Evolutionary conservation across 2,888 invertebrate genomes (phyloP), one percentile per base, ranked within the genome.

Genomic region (Zele albiditarsus): DNA sequence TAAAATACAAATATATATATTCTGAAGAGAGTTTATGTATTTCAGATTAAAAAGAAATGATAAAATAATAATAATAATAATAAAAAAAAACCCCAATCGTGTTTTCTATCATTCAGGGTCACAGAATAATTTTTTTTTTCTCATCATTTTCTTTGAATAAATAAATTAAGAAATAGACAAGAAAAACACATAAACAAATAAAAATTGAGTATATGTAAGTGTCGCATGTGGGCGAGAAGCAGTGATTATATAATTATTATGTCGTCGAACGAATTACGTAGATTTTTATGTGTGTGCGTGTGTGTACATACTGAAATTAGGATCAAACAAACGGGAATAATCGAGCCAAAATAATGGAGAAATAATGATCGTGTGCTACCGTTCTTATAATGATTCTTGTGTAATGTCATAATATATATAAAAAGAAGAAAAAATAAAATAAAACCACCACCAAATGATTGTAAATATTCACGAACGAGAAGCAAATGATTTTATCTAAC

Each of bases 21-120:
- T 69, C 53, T 58, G 57, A 68, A 80, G 74, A 79, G 75, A 79
- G 71, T 79, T 80, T 80, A 80, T 80, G 79, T 78, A 80, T 76
- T 79, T 76, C 76, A 78, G 65, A 60, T 57, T 20, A 74, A 25
- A 27, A 62, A 14, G 20, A n/a, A n/a, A 46, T 38, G 38, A 65
- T 53, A 38, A 23, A 46, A 27, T 53, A 71, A 68, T 78, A 78
- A 74, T 75, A 77, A 66, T 57, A 69, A 65, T 28, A 60, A 67
- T 58, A 42, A 69, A 69, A 60, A n/a, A 60, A 25, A 20, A 14
- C 20, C 58, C 28, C 58, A 60, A 60, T 46, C 46, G 46, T 14
- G 46, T 46, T 46, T 46, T 46, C n/a, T 46, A 46, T 46, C 46
- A 46, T 46, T 46, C 46, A 46, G 46, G 46, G 46, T 46, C n/a